Evolutionary conservation across 1,140 invertebrate genomes (phyloP), one percentile per base, ranked within the genome.

Genomic region (Lucilia sericata): DNA sequence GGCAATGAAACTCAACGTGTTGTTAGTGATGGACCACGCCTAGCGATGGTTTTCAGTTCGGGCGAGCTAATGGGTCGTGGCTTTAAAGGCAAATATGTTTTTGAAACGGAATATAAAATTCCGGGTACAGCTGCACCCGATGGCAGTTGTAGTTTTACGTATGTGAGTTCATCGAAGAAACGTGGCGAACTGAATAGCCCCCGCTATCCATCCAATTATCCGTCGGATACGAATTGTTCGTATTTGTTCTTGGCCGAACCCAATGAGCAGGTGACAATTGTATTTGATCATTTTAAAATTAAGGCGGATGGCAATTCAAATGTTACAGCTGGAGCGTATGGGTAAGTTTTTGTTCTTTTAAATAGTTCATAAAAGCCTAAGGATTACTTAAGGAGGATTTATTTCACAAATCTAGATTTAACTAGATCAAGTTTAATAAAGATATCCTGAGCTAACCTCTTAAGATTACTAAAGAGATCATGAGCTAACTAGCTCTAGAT

Each of bases 151-250:
- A 94, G 94, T 74, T 99, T 99, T 91, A 96, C 96, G 0, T 99
- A 99, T 92, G 93, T 94, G 83, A 98, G 97, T 91, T 94, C 94
- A 84, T 96, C 95, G 70, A 94, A 94, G 86, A 98, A 97, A 90
- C 93, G 94, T 80, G 98, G 98, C 19, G 96, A 97, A 86, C 97
- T 99, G 90, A 99, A 99, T 91, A 98, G 97, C 19, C 98, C 98
- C 13, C 94, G 98, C 70, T 97, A 98, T 94, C 98, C 98, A 87
- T 96, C 96, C 88, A 98, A 98, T 92, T 99, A 99, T 93, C 97
- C 97, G 78, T 97, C 96, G 87, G 95, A 96, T 88, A 97, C 96
- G 42, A 97, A 96, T 92, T 99, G 98, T 93, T 96, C 96, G 74
- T 99, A 98, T 92, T 93, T 95, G 86, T 98, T 99, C 91, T 89